Percentiles rank a stretch among this genome's conserved stretches.
Evolutionary conservation across 2,113 vertebrate genomes (phyloP).

Genomic region (Dipodomys spectabilis): DNA sequence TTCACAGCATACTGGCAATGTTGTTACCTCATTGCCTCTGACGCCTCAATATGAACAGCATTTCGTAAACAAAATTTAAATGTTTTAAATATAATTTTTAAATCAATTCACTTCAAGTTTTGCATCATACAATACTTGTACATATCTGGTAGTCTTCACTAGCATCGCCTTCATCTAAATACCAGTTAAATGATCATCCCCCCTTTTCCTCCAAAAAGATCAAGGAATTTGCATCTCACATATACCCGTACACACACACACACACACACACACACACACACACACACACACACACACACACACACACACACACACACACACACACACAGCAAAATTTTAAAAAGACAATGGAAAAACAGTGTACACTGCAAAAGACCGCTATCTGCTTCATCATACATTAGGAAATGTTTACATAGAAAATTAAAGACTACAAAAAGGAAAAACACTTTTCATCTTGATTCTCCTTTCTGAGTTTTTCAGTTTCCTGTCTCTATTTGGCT

Average conservation of each 20-base stretch:
- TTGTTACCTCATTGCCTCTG: slow-evolving; percentile 79
- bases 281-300: slow-evolving; percentile 40
- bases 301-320: not conserved
- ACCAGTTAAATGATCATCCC: slow-evolving; percentile 73
- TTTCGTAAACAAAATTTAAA: slow-evolving; percentile 77
- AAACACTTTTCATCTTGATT: slow-evolving; percentile 69
- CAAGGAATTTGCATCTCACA: slow-evolving; percentile 75
- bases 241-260: slow-evolving; percentile 37
- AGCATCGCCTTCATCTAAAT: slow-evolving; percentile 75
- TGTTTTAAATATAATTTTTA: slow-evolving; percentile 66
- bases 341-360: slow-evolving; percentile 48
- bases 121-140: slow-evolving; percentile 51
- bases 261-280: slow-evolving; percentile 54
- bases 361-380: slow-evolving; percentile 84
- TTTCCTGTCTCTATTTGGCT: slow-evolving; percentile 44
- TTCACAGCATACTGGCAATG: slow-evolving; percentile 55
- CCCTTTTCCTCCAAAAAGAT: slow-evolving; percentile 73
- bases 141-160: slow-evolving; percentile 74
- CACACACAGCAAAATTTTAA: slow-evolving; percentile 33
- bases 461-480: slow-evolving; percentile 52
- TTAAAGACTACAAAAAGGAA: slow-evolving; percentile 73
- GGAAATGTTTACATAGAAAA: slow-evolving; percentile 86
- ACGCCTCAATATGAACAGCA: slow-evolving; percentile 77
- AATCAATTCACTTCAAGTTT: slow-evolving; percentile 61
- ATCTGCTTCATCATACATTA: slow-evolving; percentile 84